Evolutionary conservation across 2,113 vertebrate species (phyloP).

Genomic region (Eidolon helvum): DNA sequence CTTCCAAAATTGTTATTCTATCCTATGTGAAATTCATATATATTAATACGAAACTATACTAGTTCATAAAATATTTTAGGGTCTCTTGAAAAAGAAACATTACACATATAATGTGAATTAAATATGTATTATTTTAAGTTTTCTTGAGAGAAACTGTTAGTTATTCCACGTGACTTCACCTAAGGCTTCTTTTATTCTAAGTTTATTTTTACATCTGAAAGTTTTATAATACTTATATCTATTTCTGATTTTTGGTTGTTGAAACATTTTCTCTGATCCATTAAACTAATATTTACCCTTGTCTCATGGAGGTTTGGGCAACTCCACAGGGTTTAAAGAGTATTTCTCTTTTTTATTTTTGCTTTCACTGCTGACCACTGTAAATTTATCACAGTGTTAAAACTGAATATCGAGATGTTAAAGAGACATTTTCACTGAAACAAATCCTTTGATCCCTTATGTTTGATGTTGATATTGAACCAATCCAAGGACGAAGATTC

Average conservation of each 20-base stretch:
- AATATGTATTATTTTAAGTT: not conserved
- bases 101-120: not conserved
- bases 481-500: not conserved
- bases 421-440: not conserved
- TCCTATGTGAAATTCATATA: not conserved
- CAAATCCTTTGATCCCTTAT: not conserved
- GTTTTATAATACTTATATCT: not conserved
- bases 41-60: not conserved
- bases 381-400: not conserved
- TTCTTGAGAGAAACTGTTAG: not conserved
- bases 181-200: slow-evolving; percentile 1
- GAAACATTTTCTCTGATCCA: not conserved
- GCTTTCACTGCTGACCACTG: not conserved
- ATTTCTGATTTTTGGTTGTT: not conserved
- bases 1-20: not conserved
- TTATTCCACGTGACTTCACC: not conserved
- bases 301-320: not conserved
- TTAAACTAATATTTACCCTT: not conserved
- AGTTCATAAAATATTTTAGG: not conserved
- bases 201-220: slow-evolving; percentile 23
- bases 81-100: not conserved
- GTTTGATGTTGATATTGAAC: not conserved
- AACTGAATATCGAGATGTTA: not conserved
- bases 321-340: not conserved
- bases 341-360: slow-evolving; percentile 20